Evolutionary conservation across 1,140 invertebrate species (phyloP).

Genomic region (Bombus turneri): DNA sequence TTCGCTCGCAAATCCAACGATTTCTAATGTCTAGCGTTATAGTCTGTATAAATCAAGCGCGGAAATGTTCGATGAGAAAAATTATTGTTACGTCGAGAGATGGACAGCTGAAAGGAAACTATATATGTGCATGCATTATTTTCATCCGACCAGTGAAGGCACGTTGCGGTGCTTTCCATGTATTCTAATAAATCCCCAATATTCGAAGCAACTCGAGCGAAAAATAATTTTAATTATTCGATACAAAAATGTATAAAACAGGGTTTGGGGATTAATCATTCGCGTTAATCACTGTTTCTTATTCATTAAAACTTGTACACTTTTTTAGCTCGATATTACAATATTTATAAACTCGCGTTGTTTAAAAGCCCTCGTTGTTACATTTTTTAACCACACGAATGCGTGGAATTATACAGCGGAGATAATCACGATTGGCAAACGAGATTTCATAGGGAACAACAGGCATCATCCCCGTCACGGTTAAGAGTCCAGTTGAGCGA

Average conservation of each 20-base stretch:
- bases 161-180: too few species aligned
- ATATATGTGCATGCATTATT: neutral
- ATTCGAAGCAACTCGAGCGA: neutral
- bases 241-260: neutral
- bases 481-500: conserved; percentile 28
- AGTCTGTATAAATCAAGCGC: neutral
- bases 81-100: neutral
- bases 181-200: too few species aligned
- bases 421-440: conserved; percentile 20
- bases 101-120: neutral
- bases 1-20: neutral
- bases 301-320: neutral
- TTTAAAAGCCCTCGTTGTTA: neutral
- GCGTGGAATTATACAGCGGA: neutral
- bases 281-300: too few species aligned
- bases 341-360: neutral
- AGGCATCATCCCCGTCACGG: neutral
- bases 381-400: neutral
- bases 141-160: neutral
- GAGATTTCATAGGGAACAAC: conserved; percentile 19
- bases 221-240: neutral
- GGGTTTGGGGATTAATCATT: too few species aligned
- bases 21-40: conserved; percentile 4
- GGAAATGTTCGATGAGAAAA: neutral
- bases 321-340: neutral